Evolutionary conservation across 2,113 vertebrate species (phyloP), one percentile per base, ranked within the genome.

Genomic region (Podocnemis expansa): DNA sequence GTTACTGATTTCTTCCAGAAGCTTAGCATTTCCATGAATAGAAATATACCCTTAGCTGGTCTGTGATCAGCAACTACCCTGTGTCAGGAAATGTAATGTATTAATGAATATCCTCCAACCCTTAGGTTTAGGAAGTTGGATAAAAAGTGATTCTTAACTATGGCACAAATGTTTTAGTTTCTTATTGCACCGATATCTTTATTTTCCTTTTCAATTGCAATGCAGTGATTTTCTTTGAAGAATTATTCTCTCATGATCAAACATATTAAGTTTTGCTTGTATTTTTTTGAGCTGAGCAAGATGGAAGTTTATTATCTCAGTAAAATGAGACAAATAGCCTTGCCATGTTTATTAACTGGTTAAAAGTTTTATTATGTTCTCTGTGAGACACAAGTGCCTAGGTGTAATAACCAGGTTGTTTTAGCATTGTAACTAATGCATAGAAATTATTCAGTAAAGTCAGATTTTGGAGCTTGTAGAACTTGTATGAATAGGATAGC

Each of bases 11-110:
- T 91, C 89, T 94, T 93, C 83, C 75, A 93, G 80, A 95, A 91
- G 47, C 19, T 94, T 63, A 89, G 29, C 54, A 96, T 95, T 96
- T 94, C 63, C 87, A 91, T 95, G 47, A 96, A 84, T 83, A 95
- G 85, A 97, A 95, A 93, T 80, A 92, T 43, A 86, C 51, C 60
- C 82, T 54, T 55, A 5, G 2, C 89, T 75, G 75, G 17, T 81
- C 88, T 89, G 34, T 80, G 63, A 60, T 8, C 84, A 87, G 76
- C 56, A 70, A 41, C 63, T 83, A 91, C 45, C 1, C 6, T 91
- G 27, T 81, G 70, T 25, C 86, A 91, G 81, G 82, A 96, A 93
- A 95, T 41, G 80, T 88, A 92, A 89, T 54, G 3, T 63, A 89
- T 82, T 88, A 70, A 84, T 94, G 89, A 47, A 84, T 93, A 17